Evolutionary conservation across 2,113 vertebrate genomes (phyloP), one percentile per base, ranked within the genome.

Genomic region (Forbesichthys papilliferus): DNA sequence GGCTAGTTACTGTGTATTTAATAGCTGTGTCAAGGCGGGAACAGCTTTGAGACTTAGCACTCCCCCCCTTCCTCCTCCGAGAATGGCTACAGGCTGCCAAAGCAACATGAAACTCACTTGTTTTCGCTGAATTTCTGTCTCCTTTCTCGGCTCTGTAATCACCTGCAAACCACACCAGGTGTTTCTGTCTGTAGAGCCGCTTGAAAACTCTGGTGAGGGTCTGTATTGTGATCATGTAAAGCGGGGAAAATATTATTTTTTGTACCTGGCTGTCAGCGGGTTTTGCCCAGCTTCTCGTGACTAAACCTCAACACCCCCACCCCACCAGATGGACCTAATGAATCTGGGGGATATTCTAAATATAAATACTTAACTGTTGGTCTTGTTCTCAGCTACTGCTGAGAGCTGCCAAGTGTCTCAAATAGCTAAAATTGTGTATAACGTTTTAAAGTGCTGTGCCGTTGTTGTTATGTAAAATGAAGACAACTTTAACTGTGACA

Each of bases 321-420:
- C 20, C 20, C 20, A 20, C 20, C 20, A 20, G 5, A 0, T 65
- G 47, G 74, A 80, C 8, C 0, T 34, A 53, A 48, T 33, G 7
- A 66, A 73, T 61, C 48, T 13, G 48, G 48, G 48, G 48, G 48
- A 51, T 51, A 12, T 51, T 51, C 48, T 58, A 69, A 69, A 69
- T 49, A 46, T 61, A 61, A 62, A 48, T 55, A 63, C 55, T 20
- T 16, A 48, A 18, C 59, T 9, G 9, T 13, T 51, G 74, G 14
- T 71, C 36, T 71, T 33, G 51, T 61, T 64, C 57, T 74, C 69
- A 69, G 27, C 66, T 61, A 64, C 51, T 20, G 20, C 20, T 20
- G 20, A 20, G 20, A 20, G 20, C 20, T 20, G 20, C 49, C 3
- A 42, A 42, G 36, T 42, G 36, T 42, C 4, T 42, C 36, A 42